phyloP scores from a whole-genome alignment of 2,113 vertebrate species.

The Peromyscus californicus region DNA sequence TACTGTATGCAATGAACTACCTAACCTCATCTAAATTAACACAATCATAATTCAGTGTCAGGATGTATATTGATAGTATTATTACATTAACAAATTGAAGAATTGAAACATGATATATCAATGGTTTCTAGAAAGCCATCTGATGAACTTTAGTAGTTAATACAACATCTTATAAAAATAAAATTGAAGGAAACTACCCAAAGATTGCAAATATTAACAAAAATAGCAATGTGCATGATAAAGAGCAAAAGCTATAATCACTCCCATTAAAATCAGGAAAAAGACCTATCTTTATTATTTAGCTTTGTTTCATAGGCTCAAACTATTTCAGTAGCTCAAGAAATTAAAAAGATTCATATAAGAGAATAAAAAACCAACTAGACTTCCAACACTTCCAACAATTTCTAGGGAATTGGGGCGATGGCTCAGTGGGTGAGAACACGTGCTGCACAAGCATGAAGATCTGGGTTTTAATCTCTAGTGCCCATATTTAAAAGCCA shows the following conservation, averaged over 20 bases:
- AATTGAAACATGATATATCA: conserved; percentile 13
- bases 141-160: conserved; percentile 38
- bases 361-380: neutral
- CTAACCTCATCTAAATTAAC: conserved; percentile 11
- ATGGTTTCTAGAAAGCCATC: neutral
- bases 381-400: no score
- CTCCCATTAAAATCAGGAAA: conserved; percentile 42
- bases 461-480: neutral
- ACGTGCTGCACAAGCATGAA: neutral
- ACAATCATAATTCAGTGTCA: neutral
- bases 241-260: conserved; percentile 6
- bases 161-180: conserved; percentile 32
- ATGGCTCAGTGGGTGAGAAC: neutral
- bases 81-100: conserved; percentile 49
- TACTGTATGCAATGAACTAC: neutral
- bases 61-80: neutral
- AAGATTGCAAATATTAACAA: conserved; percentile 38
- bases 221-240: conserved; percentile 8
- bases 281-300: neutral
- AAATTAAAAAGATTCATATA: conserved; percentile 19
- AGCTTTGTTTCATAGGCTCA: conserved; percentile 13
- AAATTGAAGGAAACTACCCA: neutral
- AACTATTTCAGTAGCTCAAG: conserved; percentile 29
- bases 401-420: neutral
- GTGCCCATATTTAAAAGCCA: neutral